Base-by-base conservation (phyloP, 2,888 invertebrate genomes). In the Phalera bucephala region DNA sequence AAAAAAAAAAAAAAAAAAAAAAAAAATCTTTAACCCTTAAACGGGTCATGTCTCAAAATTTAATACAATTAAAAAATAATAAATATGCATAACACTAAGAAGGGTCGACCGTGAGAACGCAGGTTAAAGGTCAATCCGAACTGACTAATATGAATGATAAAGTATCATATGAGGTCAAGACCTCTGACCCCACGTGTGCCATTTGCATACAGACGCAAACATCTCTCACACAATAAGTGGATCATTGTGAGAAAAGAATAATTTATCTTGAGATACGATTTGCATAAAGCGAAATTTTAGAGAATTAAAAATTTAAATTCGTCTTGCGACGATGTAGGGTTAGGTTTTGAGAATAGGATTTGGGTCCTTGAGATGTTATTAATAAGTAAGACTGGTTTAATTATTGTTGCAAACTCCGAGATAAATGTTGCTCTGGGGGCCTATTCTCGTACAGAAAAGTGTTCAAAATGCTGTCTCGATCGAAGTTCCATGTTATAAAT, bases 141-240 rank as follows among this genome's bases (percentile, higher is more conserved):
- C 81, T 81, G 77, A 70, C 59, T 59, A 63, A 65, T 39, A 46
- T 42, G 33, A 38, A 31, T 40, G 31, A 65, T 73, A 73, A 69
- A 63, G 64, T 71, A 66, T 71, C 61, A 64, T 61, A 64, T 64
- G 60, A 73, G 82, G 79, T 85, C 82, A 76, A 73, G 80, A 81
- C 82, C 77, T 82, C 53, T 86, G 81, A 87, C 87, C 87, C 81
- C 64, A 72, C 73, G 80, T 76, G 77, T 76, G 77, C 48, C 58
- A 50, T 71, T 68, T 64, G 35, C 62, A 67, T 70, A 59, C 61
- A 64, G 60, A 66, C 46, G 40, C 30, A 32, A 52, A 43, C 45
- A 40, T 36, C 30, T 12, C 31, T 12, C 31, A 40, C 35, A 50
- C 59, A 58, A 52, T 47, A 28, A 19, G 2, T 4, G 15, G 7